phyloP scores from a whole-genome alignment of 2,113 vertebrate species.

The Gasterosteus nipponicus region DNA sequence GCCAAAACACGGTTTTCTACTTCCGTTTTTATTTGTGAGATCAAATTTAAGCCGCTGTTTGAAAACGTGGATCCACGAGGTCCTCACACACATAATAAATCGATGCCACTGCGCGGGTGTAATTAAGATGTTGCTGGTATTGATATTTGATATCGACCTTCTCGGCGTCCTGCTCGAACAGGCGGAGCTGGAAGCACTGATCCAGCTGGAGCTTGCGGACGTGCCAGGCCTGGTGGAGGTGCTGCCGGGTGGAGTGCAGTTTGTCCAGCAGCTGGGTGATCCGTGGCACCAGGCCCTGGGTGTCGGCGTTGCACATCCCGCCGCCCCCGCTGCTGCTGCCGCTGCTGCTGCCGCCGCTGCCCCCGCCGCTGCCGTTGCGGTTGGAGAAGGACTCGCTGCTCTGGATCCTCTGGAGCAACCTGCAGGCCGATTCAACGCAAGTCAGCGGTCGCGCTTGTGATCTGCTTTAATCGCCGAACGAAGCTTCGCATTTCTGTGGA shows the following conservation, averaged over 20 bases:
- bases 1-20: not conserved
- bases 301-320: constrained; percentile 89
- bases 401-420: constrained; percentile 94
- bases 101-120: constrained; percentile 38
- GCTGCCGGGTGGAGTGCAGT: constrained; percentile 95
- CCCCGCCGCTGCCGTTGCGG: constrained; percentile 80
- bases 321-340: constrained; percentile 62
- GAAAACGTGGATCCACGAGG: not conserved
- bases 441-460: not conserved
- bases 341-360: constrained; percentile 27
- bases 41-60: constrained; percentile 6
- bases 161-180: constrained; percentile 98
- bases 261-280: constrained; percentile 94
- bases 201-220: constrained; percentile 96
- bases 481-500: not conserved
- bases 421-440: constrained; percentile 8
- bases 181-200: constrained; percentile 98
- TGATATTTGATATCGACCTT: constrained; percentile 84
- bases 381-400: constrained; percentile 92
- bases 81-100: constrained; percentile 27
- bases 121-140: constrained; percentile 56
- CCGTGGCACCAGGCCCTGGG: constrained; percentile 94
- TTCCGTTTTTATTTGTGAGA: not conserved
- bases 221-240: constrained; percentile 98
- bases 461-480: not conserved